Evolutionary conservation across 2,888 invertebrate genomes (phyloP), one percentile per base, ranked within the genome.

Genomic region (Eristalinus sepulchralis): DNA sequence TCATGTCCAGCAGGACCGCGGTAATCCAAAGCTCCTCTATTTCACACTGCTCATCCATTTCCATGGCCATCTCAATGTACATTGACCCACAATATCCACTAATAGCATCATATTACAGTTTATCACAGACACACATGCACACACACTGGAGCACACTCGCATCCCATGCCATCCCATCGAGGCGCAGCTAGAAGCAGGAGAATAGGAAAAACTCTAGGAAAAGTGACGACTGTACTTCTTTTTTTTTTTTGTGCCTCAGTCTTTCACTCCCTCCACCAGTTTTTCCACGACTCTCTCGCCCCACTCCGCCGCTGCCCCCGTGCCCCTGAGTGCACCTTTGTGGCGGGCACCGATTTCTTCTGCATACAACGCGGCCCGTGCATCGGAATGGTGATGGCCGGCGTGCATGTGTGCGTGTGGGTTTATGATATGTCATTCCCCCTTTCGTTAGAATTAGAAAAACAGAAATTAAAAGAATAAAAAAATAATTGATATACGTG

Each of bases 141-240:
- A 10, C 64, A 76, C 71, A 67, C 55, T 13, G 36, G 3, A 20
- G 62, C 11, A 17, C 66, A n/a, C 47, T 17, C 33, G 11, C 6
- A 27, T 27, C 27, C 27, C 27, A 27, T 27, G 27, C 27, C 27
- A 27, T 17, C 22, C 36, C 53, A 17, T 17, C 47, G 59, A 59
- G 20, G 8, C 70, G 10, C 20, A 10, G 60, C 33, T 6, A 24
- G 39, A 60, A 68, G 11, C 66, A 60, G 47, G 63, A 77, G 72
- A 55, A 85, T 34, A 27, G 55, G 62, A 47, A 78, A 81, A 76
- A 68, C 83, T 47, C 47, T 63, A 78, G 82, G 85, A 82, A 82
- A 85, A 85, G 36, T 82, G 82, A 82, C 77, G 85, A 85, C 85
- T 85, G 85, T 85, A 85, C 85, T 85, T 84, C 75, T 78, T 79